A percentile compares a stretch with the other conserved stretches of the same genome.
Evolutionary conservation across 2,888 invertebrate species (phyloP).

Genomic region (Phyto melanocephala): DNA sequence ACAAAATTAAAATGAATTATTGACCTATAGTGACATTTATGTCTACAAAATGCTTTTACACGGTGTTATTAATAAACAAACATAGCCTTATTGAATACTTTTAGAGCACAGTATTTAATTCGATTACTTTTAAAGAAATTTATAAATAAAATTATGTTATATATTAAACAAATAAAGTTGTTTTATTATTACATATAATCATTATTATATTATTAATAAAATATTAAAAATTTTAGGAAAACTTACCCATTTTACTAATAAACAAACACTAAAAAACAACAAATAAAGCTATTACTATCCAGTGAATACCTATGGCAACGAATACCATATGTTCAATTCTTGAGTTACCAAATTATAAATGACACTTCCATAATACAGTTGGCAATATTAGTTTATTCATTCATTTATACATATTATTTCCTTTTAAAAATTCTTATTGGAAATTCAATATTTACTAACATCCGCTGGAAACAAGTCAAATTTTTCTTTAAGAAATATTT

Average conservation of each 20-base stretch:
- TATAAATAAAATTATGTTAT: too few relatives aligned
- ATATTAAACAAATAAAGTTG: too few relatives aligned
- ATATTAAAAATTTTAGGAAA: not conserved
- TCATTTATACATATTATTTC: slow-evolving; percentile 9
- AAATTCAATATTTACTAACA: slow-evolving; percentile 65
- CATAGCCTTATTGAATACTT: too few relatives aligned
- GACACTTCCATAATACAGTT: not conserved
- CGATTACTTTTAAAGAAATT: too few relatives aligned
- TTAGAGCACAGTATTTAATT: too few relatives aligned
- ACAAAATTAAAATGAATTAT: too few relatives aligned
- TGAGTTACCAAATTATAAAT: too few relatives aligned
- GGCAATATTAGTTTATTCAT: not conserved
- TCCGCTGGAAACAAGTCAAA: slow-evolving; percentile 50
- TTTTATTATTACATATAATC: too few relatives aligned
- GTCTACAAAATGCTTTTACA: too few relatives aligned
- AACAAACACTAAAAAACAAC: not conserved
- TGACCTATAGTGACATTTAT: too few relatives aligned
- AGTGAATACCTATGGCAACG: slow-evolving; percentile 1
- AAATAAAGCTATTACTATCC: not conserved
- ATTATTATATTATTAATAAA: too few relatives aligned
- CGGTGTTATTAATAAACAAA: too few relatives aligned
- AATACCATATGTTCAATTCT: slow-evolving; percentile 45
- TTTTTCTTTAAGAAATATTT: slow-evolving; percentile 25
- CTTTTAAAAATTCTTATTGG: slow-evolving; percentile 41
- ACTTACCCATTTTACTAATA: slow-evolving; percentile 27